Conservation (phyloP, 2,888 invertebrate genomes). For the Dynastes hyllus region DNA sequence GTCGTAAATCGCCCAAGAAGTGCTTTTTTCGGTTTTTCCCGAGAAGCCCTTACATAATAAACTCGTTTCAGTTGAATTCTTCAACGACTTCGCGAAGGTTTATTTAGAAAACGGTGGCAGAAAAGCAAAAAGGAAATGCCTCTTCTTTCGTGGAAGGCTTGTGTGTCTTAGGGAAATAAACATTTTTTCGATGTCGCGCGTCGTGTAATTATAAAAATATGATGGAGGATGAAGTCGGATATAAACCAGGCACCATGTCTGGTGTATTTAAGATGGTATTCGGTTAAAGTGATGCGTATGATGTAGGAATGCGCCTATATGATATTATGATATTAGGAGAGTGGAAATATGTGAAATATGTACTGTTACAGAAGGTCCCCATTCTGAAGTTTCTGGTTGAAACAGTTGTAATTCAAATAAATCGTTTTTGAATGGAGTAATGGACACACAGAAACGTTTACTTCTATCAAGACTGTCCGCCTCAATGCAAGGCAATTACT, state of each 20-base stretch:
- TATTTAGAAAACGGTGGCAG: constrained; percentile 43
- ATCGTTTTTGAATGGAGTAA: no score
- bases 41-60: constrained; percentile 10
- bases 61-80: neutral
- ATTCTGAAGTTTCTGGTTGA: no score
- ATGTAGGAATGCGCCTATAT: neutral
- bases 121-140: constrained; percentile 31
- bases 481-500: no score
- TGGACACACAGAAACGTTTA: no score
- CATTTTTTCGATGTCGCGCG: constrained; percentile 47
- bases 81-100: constrained; percentile 20
- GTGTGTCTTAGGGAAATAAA: constrained; percentile 43
- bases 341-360: no score
- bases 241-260: constrained; percentile 53
- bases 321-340: neutral
- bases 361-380: no score
- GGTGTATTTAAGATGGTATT: constrained; percentile 35
- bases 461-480: no score
- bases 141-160: constrained; percentile 43
- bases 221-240: constrained; percentile 52
- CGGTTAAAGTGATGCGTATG: constrained; percentile 5
- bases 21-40: neutral
- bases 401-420: no score
- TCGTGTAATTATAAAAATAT: constrained; percentile 56
- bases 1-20: neutral